Percentiles rank a stretch among this genome's conserved stretches.
These are phyloP conservation scores for Pollenia griseotomentosa DNA, from an alignment of 2,888 invertebrate genomes.

Conservation along the genomic window DNA sequence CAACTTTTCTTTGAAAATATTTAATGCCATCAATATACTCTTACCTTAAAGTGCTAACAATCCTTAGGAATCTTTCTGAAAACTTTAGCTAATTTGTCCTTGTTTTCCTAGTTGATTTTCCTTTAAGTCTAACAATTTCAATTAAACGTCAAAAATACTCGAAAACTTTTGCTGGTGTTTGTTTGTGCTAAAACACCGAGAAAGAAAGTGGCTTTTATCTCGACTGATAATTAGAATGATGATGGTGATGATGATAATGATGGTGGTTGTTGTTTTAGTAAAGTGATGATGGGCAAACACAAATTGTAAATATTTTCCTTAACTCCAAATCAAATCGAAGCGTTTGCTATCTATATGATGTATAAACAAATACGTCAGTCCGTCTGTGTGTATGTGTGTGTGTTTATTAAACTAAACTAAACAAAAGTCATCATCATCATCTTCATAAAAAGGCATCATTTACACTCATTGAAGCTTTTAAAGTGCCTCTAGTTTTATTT, in stretches of 20 bases:
- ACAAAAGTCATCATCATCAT: slow-evolving; percentile 45
- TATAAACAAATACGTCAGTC: neutral
- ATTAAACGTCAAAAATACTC: slow-evolving; percentile 53
- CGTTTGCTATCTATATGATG: neutral
- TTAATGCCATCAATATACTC: neutral
- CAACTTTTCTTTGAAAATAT: neutral
- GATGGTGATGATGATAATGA: neutral
- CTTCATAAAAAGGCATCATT: slow-evolving; percentile 58
- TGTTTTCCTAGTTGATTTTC: slow-evolving; percentile 12
- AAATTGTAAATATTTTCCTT: slow-evolving; percentile 47
- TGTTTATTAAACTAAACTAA: slow-evolving; percentile 30
- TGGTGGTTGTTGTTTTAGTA: neutral
- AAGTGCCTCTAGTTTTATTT: neutral
- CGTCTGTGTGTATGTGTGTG: neutral
- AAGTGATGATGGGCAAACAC: slow-evolving; percentile 24
- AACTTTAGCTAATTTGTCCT: slow-evolving; percentile 32
- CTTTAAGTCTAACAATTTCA: slow-evolving; percentile 29
- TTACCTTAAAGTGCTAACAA: neutral
- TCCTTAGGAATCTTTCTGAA: neutral
- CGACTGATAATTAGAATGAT: neutral
- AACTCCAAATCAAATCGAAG: slow-evolving; percentile 32
- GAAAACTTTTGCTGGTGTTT: slow-evolving; percentile 10
- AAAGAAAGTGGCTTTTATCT: no score
- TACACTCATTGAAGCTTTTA: slow-evolving; percentile 57
- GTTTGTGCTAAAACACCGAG: neutral